These are phyloP conservation scores for Trachymyrmex septentrionalis DNA, from an alignment of 1,140 invertebrate species.

Conservation along the genomic window DNA sequence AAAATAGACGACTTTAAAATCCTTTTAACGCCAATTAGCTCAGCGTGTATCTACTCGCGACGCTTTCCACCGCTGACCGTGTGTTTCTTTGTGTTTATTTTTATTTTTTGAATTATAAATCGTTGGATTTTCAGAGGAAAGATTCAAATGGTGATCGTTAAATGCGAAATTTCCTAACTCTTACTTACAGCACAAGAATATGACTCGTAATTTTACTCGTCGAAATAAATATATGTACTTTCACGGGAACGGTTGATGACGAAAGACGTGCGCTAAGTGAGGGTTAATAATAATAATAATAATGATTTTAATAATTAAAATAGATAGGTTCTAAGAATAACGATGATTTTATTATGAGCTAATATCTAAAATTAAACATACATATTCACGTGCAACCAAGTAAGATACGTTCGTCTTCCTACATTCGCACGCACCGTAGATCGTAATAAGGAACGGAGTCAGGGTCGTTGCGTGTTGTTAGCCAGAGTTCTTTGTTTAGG, in stretches of 20 bases:
- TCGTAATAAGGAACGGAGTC: conserved; percentile 23
- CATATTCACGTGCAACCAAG: background rate
- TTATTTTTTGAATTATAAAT: too few species aligned
- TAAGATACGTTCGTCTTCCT: background rate
- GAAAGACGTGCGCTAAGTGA: too few species aligned
- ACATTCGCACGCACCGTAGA: background rate
- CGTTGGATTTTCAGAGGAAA: background rate
- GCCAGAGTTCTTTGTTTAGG: conserved; percentile 43
- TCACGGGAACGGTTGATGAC: too few species aligned
- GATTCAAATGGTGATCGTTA: background rate
- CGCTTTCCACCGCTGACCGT: too few species aligned
- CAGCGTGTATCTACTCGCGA: background rate
- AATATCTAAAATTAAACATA: background rate
- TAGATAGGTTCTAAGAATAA: too few species aligned
- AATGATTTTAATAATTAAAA: too few species aligned
- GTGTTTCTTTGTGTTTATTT: background rate
- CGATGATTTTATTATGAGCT: background rate
- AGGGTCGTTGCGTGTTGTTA: conserved; percentile 14
- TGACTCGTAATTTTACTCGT: too few species aligned
- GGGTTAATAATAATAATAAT: background rate
- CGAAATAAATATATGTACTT: too few species aligned
- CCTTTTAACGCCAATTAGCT: background rate
- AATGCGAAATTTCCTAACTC: background rate
- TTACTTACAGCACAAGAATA: too few species aligned
- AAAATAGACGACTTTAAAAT: too few species aligned